phyloP scores from a whole-genome alignment of 2,113 vertebrate species.

The Gadus chalcogrammus region DNA sequence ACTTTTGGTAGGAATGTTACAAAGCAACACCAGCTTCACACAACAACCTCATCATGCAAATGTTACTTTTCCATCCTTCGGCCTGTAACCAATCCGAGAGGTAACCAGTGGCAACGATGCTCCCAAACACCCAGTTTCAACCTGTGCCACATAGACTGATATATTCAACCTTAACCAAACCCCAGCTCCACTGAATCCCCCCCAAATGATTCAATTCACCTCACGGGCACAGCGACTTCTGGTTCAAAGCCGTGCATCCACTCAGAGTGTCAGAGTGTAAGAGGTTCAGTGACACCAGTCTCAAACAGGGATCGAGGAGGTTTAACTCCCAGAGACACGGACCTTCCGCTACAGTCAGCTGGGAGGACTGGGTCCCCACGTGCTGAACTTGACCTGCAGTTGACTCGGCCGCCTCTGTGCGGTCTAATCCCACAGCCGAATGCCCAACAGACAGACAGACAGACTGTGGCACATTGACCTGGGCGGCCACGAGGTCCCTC shows the following conservation, averaged over 20 bases:
- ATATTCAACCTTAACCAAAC: too few species aligned
- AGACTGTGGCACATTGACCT: not conserved
- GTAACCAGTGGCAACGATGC: too few species aligned
- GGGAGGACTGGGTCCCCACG: not conserved
- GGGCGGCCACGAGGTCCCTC: too few species aligned
- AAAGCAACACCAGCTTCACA: not conserved
- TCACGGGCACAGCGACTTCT: too few species aligned
- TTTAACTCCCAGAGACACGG: not conserved
- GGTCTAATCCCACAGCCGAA: not conserved
- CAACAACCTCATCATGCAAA: not conserved
- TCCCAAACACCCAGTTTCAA: too few species aligned
- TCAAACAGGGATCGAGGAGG: not conserved
- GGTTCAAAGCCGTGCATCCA: too few species aligned
- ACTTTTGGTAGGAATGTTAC: not conserved
- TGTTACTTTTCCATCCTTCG: not conserved
- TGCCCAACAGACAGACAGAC: not conserved
- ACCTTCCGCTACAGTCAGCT: not conserved
- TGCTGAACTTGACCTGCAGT: not conserved
- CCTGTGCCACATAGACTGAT: too few species aligned
- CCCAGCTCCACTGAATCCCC: too few species aligned
- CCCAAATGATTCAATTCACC: too few species aligned
- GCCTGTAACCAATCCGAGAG: too few species aligned
- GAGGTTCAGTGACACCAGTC: too few species aligned
- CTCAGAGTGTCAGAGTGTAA: too few species aligned
- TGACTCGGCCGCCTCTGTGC: not conserved